A percentile compares a stretch with the other conserved stretches of the same genome.
Conservation (phyloP, 2,797 vertebrate species). For the Danio choprae region DNA sequence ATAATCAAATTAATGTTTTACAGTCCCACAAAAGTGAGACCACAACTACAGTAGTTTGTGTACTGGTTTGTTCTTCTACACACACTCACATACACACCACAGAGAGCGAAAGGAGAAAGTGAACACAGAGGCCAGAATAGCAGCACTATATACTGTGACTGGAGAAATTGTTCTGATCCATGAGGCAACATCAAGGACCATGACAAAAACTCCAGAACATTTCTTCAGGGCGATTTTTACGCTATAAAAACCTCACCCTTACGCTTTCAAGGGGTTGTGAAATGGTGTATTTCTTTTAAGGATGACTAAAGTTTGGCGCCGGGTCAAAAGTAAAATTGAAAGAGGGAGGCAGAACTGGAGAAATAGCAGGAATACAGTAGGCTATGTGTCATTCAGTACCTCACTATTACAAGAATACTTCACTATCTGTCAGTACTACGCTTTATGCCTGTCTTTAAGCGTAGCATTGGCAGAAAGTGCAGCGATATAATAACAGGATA, state of each 20-base stretch:
- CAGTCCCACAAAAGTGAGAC: too few species aligned
- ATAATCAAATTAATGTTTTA: too few species aligned
- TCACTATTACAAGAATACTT: conserved; percentile 17
- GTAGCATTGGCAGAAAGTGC: neutral
- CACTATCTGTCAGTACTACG: conserved; percentile 4
- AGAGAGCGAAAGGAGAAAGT: neutral
- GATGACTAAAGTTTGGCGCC: neutral
- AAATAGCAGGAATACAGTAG: neutral
- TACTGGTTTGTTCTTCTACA: too few species aligned
- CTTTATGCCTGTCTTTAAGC: neutral
- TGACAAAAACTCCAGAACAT: conserved; percentile 32
- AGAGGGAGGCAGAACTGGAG: neutral
- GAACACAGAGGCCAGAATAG: neutral
- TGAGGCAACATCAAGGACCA: conserved; percentile 21
- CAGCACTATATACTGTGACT: neutral
- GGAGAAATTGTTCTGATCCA: conserved; percentile 29
- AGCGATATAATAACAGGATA: neutral
- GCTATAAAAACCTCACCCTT: neutral
- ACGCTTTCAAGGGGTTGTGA: conserved; percentile 1
- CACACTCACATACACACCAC: too few species aligned
- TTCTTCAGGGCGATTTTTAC: conserved; percentile 1
- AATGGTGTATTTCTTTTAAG: conserved; percentile 10
- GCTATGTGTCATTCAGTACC: too few species aligned
- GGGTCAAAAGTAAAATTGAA: conserved; percentile 21
- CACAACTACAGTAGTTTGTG: too few species aligned